Conservation (phyloP, 2,888 invertebrate genomes). For the Dryobota labecula region DNA sequence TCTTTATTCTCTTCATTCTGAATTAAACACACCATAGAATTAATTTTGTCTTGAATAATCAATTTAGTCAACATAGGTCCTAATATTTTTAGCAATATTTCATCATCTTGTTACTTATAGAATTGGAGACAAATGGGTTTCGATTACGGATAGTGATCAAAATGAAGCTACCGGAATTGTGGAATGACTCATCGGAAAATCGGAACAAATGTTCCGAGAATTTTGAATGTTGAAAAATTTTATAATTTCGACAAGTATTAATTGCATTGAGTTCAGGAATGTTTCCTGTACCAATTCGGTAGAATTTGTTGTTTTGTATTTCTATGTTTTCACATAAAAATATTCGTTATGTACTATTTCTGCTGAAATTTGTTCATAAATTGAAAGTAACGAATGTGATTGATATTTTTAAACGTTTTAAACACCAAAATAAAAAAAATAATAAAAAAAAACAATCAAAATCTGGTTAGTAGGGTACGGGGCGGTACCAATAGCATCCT, state of each 20-base stretch:
- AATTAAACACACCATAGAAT: slow-evolving; percentile 57
- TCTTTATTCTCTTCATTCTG: no score
- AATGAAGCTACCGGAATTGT: slow-evolving; percentile 18
- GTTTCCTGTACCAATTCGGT: neutral
- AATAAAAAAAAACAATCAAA: no score
- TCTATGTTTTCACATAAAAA: neutral
- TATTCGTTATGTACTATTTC: neutral
- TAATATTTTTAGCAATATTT: slow-evolving; percentile 36
- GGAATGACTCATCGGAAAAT: slow-evolving; percentile 27
- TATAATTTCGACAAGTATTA: slow-evolving; percentile 7
- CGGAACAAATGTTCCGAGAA: neutral
- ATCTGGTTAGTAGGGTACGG: no score
- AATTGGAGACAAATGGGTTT: slow-evolving; percentile 41
- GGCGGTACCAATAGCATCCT: no score
- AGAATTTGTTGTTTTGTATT: neutral
- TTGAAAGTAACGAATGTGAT: neutral
- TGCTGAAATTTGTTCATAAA: neutral
- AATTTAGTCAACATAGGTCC: no score
- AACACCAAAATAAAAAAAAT: no score
- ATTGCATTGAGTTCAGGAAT: neutral
- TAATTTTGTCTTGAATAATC: slow-evolving; percentile 53
- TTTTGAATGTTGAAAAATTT: slow-evolving; percentile 3
- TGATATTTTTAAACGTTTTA: neutral
- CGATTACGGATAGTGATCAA: slow-evolving; percentile 31
- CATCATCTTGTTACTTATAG: slow-evolving; percentile 25